Evolutionary conservation across 1,140 invertebrate species (phyloP), one percentile per base, ranked within the genome.

Genomic region (Drosophila aff.): DNA sequence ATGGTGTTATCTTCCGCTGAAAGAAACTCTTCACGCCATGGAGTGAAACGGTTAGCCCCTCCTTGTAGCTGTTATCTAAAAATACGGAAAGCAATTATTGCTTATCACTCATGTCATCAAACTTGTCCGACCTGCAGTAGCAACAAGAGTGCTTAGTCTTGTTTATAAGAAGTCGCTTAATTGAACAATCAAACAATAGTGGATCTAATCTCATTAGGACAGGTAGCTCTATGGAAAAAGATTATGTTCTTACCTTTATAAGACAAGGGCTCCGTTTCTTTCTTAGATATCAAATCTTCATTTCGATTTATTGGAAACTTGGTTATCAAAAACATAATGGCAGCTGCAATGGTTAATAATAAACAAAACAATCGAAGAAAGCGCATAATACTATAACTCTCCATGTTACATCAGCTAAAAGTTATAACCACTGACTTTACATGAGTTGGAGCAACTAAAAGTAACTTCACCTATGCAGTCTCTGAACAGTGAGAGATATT

Each of bases 71-170:
- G 8, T 41, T 63, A 63, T 55, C 61, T 55, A 33, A 57, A 18
- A 57, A 26, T 38, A 43, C 28, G 38, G 18, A 28, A 33, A 57
- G 50, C 62, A 43, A 57, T 55, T 64, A 57, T 43, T 18, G 26
- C 38, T 64, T 64, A 57, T 64, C 62, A 43, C 28, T 43, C 6
- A 2, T 57, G 62, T 64, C 62, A 64, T 41, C 15, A 23, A 38
- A 57, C 50, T 33, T 64, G 28, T 43, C 10, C 28, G 41, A 53
- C 46, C 36, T 41, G 33, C 50, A 64, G 50, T 21, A 57, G 44
- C 18, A 4, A 49, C 31, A 62, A 10, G 3, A 36, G 9, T 36
- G 9, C 3, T 49, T 49, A 61, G 33, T 40, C 11, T 21, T 63
- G 33, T 53, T 53, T 31, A 52, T 28, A 40, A 18, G n/a, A 46